Evolutionary conservation across 1,140 invertebrate species (phyloP), one percentile per base, ranked within the genome.

Genomic region (Caenorhabditis remanei): DNA sequence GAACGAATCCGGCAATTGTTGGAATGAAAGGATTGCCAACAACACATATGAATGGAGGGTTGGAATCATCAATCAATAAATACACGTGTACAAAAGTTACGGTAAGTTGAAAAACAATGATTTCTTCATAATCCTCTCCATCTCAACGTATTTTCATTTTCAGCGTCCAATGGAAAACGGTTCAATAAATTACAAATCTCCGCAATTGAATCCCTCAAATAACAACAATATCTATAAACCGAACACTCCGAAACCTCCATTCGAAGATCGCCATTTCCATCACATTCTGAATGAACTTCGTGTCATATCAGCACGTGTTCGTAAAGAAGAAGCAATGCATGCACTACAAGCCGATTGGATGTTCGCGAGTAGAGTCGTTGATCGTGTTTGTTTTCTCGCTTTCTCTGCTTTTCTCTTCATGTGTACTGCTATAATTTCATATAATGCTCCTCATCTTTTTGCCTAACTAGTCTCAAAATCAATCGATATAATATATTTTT

Each of bases 341-440:
- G 88, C 89, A 46, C 87, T 92, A 43, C 90, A 90, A 21, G 90
- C 92, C 93, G 98, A 99, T 94, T 99, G 98, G 98, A 98, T 98
- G 95, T 99, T 99, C 94, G 98, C 98, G 93, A 98, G 97, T 93
- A 99, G 99, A 97, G 98, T 99, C 93, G 97, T 99, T 93, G 98
- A 99, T 95, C 95, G 97, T 94, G 95, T 98, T 94, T 99, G 97
- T 95, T 96, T 99, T 95, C 97, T 98, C 94, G 96, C 98, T 94
- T 99, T 99, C 95, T 97, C 97, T 93, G 95, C 97, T 94, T 98
- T 99, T 95, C 98, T 97, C 93, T 95, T 98, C 94, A 96, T 98
- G 93, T 98, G 97, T 91, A 99, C 97, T 92, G 95, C 97, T 94
- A 97, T 96, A 93, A 97, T 99, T 94, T 95, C 99, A 93, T 95